Evolutionary conservation across 2,888 invertebrate species (phyloP).

Genomic region (Limnephilus marmoratus): DNA sequence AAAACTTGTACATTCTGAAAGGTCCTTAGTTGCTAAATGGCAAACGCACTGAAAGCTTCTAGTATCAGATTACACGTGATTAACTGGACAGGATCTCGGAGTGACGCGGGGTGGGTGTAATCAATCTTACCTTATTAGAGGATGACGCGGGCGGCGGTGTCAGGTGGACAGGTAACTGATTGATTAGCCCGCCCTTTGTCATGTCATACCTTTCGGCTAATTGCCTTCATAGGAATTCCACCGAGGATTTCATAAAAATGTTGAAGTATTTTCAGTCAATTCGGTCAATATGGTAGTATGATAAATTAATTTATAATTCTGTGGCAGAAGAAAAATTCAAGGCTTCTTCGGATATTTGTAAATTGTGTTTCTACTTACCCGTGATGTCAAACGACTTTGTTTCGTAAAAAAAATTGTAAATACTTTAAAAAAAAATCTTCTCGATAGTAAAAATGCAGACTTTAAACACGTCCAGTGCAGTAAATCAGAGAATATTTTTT

Average conservation of each 20-base stretch:
- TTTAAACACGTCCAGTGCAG: no score
- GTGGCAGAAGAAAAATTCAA: not conserved
- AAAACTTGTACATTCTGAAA: not conserved
- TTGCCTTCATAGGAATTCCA: not conserved
- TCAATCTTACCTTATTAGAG: conserved; percentile 31
- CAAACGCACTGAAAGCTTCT: not conserved
- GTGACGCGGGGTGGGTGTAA: not conserved
- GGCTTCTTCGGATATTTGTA: not conserved
- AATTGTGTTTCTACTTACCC: not conserved
- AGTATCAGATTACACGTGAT: not conserved
- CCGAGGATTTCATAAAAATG: not conserved
- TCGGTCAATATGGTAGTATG: not conserved
- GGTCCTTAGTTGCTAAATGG: not conserved
- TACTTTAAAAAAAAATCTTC: no score
- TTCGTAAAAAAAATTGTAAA: no score
- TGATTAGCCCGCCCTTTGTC: conserved; percentile 30
- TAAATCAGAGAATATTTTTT: no score
- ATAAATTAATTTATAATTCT: not conserved
- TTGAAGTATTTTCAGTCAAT: not conserved
- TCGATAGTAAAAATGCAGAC: no score
- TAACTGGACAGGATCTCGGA: not conserved
- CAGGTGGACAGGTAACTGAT: conserved; percentile 30
- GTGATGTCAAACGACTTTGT: no score
- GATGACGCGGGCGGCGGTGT: not conserved
- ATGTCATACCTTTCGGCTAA: conserved; percentile 6